phyloP scores from a whole-genome alignment of 1,140 invertebrate genomes.

The Samia ricini region DNA sequence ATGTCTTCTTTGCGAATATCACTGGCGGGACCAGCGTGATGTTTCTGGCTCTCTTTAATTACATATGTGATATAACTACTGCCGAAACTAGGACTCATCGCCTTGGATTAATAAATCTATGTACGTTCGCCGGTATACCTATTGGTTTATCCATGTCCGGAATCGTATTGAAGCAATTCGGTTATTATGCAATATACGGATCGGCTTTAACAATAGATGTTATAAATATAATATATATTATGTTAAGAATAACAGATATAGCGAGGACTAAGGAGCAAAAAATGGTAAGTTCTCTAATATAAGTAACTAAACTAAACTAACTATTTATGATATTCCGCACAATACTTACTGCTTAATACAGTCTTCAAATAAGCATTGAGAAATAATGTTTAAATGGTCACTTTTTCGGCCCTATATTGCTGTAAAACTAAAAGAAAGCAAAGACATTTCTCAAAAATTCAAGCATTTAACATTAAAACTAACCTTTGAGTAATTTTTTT shows the following conservation, averaged over 20 bases:
- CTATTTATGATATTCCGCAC: too few relatives aligned
- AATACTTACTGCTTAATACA: too few relatives aligned
- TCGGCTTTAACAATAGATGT: constrained; percentile 31
- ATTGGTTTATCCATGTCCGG: constrained; percentile 43
- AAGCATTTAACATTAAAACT: too few relatives aligned
- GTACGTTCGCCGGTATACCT: constrained; percentile 45
- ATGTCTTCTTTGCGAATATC: constrained; percentile 62
- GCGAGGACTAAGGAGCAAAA: constrained; percentile 79
- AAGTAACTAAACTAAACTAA: too few relatives aligned
- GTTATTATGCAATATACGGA: constrained; percentile 45
- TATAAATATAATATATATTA: constrained; percentile 35
- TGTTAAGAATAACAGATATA: constrained; percentile 64
- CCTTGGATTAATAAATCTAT: constrained; percentile 69
- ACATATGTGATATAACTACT: constrained; percentile 70
- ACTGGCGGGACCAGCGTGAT: constrained; percentile 65
- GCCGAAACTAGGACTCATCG: constrained; percentile 68
- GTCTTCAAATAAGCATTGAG: too few relatives aligned
- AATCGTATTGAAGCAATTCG: constrained; percentile 36
- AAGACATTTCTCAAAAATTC: too few relatives aligned
- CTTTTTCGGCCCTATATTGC: too few relatives aligned
- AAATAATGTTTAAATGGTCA: too few relatives aligned
- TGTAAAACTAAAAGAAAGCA: too few relatives aligned
- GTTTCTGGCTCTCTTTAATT: constrained; percentile 68
- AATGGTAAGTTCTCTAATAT: constrained; percentile 71
- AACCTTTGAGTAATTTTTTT: too few relatives aligned